Base-by-base conservation (phyloP, 2,888 invertebrate species). In the Clepsis dumicolana region DNA sequence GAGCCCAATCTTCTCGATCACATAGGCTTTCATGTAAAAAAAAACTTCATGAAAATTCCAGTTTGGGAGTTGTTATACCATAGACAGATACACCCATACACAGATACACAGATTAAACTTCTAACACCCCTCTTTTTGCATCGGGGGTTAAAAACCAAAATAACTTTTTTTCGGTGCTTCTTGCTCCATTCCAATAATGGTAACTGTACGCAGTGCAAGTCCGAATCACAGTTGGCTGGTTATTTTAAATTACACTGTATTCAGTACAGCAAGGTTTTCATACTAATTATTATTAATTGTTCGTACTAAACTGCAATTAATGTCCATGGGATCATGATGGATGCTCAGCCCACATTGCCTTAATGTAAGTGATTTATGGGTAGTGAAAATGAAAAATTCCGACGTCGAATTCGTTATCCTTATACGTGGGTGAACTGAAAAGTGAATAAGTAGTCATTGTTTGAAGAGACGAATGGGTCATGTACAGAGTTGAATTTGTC, bases 361-460 rank as follows among this genome's bases (percentile, higher is more conserved):
- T 48, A 56, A 14, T 57, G 27, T 56, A 18, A 50, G 50, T 63
- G 63, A 68, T 68, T 68, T 68, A 68, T 68, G 56, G 52, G 48
- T 24, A 41, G 38, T 63, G 57, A 52, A 68, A 68, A 68, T 68
- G 63, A 59, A 68, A 63, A 63, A 57, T 63, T 57, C 67, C 57
- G 4, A 14, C 14, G 63, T 57, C 24, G 38, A 59, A 63, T 56
- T 56, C 12, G 52, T 50, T 56, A 48, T 63, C 35, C 48, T 48
- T 62, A 52, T 41, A 41, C 57, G 67, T 63, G 57, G 52, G 50
- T 21, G 50, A 62, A 63, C 57, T 57, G 57, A 41, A 63, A 57
- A 57, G 29, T n/a, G 44, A 35, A 25, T 27, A 27, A n/a, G 57
- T 38, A n/a, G 57, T 38, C 21, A 24, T 52, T 56, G 24, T 29